Conservation (phyloP, 2,888 invertebrate genomes). For the Pardosa pseudoannulata region DNA sequence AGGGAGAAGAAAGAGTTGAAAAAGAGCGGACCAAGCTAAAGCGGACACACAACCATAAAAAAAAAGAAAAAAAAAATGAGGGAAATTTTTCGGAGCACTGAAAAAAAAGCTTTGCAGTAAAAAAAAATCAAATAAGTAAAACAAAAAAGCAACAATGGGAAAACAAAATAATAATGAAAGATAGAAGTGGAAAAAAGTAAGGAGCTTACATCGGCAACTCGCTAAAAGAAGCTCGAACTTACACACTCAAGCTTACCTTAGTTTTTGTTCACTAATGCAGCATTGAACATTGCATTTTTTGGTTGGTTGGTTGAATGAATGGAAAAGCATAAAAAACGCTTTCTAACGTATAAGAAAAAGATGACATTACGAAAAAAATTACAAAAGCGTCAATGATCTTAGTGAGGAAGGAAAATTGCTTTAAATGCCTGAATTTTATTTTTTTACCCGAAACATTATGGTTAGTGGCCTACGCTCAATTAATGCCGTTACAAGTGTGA, state of each 20-base stretch:
- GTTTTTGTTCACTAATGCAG: constrained; percentile 66
- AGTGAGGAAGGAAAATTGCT: constrained; percentile 4
- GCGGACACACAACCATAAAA: constrained; percentile 44
- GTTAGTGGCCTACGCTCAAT: constrained; percentile 47
- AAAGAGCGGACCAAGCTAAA: constrained; percentile 41
- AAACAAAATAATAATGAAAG: constrained; percentile 68
- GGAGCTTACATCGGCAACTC: constrained; percentile 61
- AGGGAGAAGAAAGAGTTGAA: constrained; percentile 41
- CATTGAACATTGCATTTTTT: constrained; percentile 65
- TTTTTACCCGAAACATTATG: constrained; percentile 50
- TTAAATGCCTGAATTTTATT: constrained; percentile 40
- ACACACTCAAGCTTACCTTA: constrained; percentile 65
- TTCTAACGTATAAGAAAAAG: constrained; percentile 45
- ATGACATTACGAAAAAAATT: constrained; percentile 33
- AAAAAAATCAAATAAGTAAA: constrained; percentile 46
- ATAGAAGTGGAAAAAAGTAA: constrained; percentile 31
- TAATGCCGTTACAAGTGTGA: constrained; percentile 38
- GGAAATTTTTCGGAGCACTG: constrained; percentile 27
- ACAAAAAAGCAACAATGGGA: constrained; percentile 40
- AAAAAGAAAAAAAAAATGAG: constrained; percentile 17
- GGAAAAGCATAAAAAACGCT: constrained; percentile 30
- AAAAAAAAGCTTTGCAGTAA: constrained; percentile 39
- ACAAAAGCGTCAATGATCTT: constrained; percentile 37
- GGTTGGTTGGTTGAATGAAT: constrained; percentile 51
- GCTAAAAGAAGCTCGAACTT: constrained; percentile 59